Evolutionary conservation across 1,140 invertebrate genomes (phyloP).

Genomic region (Trialeurodes vaporariorum): DNA sequence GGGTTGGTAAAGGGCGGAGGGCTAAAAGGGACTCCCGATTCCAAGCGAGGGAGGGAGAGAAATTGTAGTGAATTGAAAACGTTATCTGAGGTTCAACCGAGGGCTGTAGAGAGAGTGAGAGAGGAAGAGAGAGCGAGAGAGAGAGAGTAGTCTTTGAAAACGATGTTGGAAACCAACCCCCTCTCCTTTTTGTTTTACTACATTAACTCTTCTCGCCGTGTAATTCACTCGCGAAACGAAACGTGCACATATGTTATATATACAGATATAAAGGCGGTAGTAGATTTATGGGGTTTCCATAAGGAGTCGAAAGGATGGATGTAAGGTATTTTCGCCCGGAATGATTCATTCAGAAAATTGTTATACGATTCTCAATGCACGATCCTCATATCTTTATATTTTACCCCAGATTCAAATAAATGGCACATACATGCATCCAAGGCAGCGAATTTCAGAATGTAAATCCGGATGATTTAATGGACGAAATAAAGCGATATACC

Average conservation of each 20-base stretch:
- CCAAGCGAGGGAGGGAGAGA: background rate
- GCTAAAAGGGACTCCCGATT: background rate
- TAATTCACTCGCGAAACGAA: background rate
- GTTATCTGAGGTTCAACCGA: background rate
- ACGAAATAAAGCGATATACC: no score
- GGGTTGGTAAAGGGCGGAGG: background rate
- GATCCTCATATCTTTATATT: background rate
- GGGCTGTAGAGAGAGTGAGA: no score
- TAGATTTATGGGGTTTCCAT: background rate
- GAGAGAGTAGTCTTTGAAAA: background rate
- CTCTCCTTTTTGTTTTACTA: background rate
- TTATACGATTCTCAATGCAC: background rate
- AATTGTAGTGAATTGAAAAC: background rate
- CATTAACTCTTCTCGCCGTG: background rate
- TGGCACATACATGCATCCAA: background rate
- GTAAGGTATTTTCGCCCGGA: background rate
- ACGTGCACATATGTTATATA: background rate
- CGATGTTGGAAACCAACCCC: background rate
- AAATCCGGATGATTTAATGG: no score
- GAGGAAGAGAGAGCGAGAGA: no score
- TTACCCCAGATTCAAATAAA: background rate
- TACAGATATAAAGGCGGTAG: no score
- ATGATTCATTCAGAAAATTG: conserved; percentile 1
- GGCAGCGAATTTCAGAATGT: background rate
- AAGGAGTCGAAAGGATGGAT: background rate